phyloP scores from a whole-genome alignment of 1,140 invertebrate genomes.

The Cheumatopsyche charites region DNA sequence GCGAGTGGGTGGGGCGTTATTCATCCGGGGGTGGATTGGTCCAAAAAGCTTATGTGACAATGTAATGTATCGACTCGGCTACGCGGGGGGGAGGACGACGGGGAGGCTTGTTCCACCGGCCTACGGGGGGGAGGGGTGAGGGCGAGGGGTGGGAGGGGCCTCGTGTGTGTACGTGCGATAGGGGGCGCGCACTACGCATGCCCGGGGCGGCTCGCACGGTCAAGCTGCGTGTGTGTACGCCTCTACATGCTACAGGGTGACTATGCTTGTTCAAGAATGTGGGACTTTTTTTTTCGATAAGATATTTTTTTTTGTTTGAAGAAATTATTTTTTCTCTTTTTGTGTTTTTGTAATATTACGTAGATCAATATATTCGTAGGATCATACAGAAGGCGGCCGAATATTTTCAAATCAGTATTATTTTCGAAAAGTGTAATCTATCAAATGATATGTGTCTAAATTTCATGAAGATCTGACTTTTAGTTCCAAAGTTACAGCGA shows the following conservation, averaged over 20 bases:
- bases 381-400: too few species aligned
- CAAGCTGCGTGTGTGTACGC: slow-evolving; percentile 39
- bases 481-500: too few species aligned
- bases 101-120: not conserved
- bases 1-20: slow-evolving; percentile 1
- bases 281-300: too few species aligned
- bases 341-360: too few species aligned
- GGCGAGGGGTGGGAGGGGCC: not conserved
- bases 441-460: too few species aligned
- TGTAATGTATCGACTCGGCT: slow-evolving; percentile 26
- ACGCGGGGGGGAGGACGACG: not conserved
- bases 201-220: slow-evolving; percentile 38
- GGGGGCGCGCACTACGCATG: slow-evolving; percentile 35
- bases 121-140: not conserved
- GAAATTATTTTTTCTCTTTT: too few species aligned
- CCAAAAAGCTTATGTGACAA: slow-evolving; percentile 28
- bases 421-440: too few species aligned
- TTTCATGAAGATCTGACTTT: too few species aligned
- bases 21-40: slow-evolving; percentile 26
- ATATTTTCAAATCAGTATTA: too few species aligned
- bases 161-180: not conserved
- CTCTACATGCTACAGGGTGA: slow-evolving; percentile 9
- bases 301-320: too few species aligned
- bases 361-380: too few species aligned
- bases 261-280: not conserved